phyloP scores from a whole-genome alignment of 2,113 vertebrate genomes.

The Halichoerus grypus region DNA sequence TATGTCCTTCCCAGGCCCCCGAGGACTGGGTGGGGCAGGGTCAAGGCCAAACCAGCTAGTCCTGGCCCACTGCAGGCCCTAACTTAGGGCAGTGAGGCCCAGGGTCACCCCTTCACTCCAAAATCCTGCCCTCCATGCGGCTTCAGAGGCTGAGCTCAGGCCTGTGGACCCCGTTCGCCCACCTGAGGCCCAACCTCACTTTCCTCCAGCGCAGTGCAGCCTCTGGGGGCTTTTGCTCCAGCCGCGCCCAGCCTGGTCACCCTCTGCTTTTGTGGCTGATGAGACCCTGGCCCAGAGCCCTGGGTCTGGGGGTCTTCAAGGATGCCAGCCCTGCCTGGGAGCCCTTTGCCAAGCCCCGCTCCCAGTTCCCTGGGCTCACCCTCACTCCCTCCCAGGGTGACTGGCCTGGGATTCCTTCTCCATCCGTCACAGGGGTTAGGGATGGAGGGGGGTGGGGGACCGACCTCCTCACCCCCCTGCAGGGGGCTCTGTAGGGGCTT shows the following conservation, averaged over 20 bases:
- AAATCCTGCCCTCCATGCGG: too few species aligned
- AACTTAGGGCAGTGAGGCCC: neutral
- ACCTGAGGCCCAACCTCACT: neutral
- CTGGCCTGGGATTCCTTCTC: neutral
- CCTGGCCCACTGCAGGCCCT: neutral
- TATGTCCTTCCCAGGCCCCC: neutral
- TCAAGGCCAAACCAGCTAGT: neutral
- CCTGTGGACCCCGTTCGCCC: neutral
- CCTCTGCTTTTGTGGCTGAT: neutral
- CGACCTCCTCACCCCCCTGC: neutral
- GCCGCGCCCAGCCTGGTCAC: rapidly evolving
- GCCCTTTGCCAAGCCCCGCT: too few species aligned
- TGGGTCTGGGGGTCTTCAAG: neutral
- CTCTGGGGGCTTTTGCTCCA: neutral
- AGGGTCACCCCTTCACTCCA: neutral
- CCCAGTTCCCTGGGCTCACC: neutral
- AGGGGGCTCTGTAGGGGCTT: neutral
- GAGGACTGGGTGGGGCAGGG: neutral
- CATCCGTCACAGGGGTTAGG: rapidly evolving
- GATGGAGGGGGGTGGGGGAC: neutral
- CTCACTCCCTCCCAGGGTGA: neutral
- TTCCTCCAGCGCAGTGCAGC: rapidly evolving
- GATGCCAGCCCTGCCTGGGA: neutral
- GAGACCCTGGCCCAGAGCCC: neutral
- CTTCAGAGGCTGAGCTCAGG: neutral